A percentile compares a stretch with the other conserved stretches of the same genome.
These are phyloP conservation scores for Petrolisthes cinctipes DNA, from an alignment of 2,888 invertebrate species.

Conservation along the genomic window DNA sequence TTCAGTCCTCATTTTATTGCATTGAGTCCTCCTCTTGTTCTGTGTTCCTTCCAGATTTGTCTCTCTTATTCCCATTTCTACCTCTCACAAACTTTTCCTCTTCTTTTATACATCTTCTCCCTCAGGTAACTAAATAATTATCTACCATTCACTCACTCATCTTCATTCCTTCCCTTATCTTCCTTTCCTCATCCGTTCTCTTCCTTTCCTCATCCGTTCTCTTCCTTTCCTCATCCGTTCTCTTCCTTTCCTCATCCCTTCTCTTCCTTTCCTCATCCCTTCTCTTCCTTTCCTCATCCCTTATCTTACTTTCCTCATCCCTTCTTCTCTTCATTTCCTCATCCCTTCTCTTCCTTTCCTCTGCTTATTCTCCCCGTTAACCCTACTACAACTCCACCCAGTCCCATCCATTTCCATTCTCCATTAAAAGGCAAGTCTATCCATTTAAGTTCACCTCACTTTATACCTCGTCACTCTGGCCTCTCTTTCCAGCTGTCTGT, in stretches of 20 bases:
- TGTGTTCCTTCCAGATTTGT: neutral
- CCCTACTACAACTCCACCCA: neutral
- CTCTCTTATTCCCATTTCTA: neutral
- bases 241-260: neutral
- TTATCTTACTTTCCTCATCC: neutral
- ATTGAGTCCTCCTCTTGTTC: too few species aligned
- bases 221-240: neutral
- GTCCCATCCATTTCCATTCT: neutral
- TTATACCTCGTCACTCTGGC: too few species aligned
- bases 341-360: neutral
- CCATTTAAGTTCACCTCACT: too few species aligned
- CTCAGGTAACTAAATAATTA: neutral
- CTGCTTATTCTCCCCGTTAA: neutral
- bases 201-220: neutral
- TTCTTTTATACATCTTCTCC: neutral
- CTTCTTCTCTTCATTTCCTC: neutral
- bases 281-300: neutral
- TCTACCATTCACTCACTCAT: neutral
- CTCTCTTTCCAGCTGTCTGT: too few species aligned
- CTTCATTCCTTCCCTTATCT: neutral
- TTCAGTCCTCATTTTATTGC: too few species aligned
- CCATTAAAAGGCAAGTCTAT: too few species aligned
- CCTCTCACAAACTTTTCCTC: neutral
- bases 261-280: neutral
- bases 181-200: neutral